phyloP scores from a whole-genome alignment of 2,888 invertebrate species.

The Sminthurides aquaticus region DNA sequence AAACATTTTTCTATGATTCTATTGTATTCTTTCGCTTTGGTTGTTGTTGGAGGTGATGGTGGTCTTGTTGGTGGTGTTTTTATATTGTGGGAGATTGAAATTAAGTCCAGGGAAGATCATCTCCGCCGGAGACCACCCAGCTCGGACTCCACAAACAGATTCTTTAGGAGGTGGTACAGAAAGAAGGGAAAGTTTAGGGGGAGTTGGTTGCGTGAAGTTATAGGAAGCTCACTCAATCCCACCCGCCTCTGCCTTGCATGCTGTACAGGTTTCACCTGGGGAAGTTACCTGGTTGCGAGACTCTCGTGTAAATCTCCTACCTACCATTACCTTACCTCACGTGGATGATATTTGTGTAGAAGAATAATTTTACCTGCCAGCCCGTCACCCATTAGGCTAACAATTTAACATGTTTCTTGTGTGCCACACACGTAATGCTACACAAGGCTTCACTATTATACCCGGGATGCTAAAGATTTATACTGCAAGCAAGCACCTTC shows the following conservation, averaged over 20 bases:
- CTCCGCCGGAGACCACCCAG: slow-evolving; percentile 4
- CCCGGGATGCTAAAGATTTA: too few species aligned
- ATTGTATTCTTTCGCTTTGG: neutral
- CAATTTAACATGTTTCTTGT: slow-evolving; percentile 5
- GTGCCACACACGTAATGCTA: slow-evolving; percentile 1
- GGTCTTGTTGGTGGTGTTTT: slow-evolving; percentile 6
- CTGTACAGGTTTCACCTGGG: too few species aligned
- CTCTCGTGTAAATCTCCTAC: too few species aligned
- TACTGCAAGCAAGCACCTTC: too few species aligned
- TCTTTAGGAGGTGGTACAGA: slow-evolving; percentile 7
- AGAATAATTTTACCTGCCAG: slow-evolving; percentile 5
- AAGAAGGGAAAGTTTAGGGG: neutral
- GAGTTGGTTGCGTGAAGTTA: slow-evolving; percentile 2
- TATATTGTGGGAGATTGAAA: slow-evolving; percentile 2
- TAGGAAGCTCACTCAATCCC: neutral
- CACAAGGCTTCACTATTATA: too few species aligned
- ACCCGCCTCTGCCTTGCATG: neutral
- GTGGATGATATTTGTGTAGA: neutral
- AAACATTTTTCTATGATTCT: too few species aligned
- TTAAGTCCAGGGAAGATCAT: neutral
- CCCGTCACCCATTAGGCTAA: slow-evolving; percentile 2
- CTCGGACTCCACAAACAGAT: neutral
- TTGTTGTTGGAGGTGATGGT: neutral
- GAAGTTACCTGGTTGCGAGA: neutral
- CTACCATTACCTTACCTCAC: slow-evolving; percentile 1